These are phyloP conservation scores for rabbit (Oryctolagus cuniculus) DNA, from an alignment of 2,113 vertebrate genomes.

Conservation along the genomic window mOryCun1.1 NC_091444.1:26446501-26447000, in stretches of 20 bases:
- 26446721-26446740: background rate
- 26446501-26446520: background rate
- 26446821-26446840: background rate
- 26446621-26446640: background rate
- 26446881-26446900: background rate
- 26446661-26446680: background rate
- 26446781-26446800: background rate
- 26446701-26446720: background rate
- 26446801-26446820: background rate
- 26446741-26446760: background rate
- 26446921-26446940: background rate
- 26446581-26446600: background rate
- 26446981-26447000: background rate
- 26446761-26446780: background rate
- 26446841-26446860: background rate
- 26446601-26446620: background rate
- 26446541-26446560: background rate
- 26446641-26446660: background rate
- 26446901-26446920: background rate
- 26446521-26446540: background rate
- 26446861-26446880: background rate
- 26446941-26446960: background rate
- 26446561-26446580: background rate
- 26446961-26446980: background rate
- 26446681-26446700: background rate